Percentiles rank a stretch among this genome's conserved stretches.
Conservation (phyloP, 2,888 invertebrate genomes). For the Ophonus ardosiacus region DNA sequence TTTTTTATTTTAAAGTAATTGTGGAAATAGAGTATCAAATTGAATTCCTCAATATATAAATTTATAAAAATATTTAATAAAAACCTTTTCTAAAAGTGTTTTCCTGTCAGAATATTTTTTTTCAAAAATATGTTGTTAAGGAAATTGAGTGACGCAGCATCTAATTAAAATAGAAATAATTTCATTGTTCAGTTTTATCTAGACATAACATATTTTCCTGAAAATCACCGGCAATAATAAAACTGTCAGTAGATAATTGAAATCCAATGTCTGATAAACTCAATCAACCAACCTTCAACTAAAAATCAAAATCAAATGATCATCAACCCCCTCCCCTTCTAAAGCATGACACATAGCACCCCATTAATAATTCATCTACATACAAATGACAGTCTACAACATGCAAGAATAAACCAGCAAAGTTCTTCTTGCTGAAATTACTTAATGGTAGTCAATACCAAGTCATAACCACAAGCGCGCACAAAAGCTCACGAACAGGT, state of each 20-base stretch:
- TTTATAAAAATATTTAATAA: no score
- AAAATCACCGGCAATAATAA: constrained; percentile 1
- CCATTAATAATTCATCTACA: constrained; percentile 50
- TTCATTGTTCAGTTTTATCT: neutral
- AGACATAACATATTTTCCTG: neutral
- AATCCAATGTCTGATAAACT: constrained; percentile 20
- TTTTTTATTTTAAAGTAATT: no score
- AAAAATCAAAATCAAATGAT: constrained; percentile 41
- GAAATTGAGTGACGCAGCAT: neutral
- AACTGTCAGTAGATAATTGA: neutral
- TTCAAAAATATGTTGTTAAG: neutral
- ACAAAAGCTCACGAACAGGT: constrained; percentile 64
- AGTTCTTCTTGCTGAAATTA: constrained; percentile 44
- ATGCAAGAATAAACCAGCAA: constrained; percentile 18
- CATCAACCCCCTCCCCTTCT: neutral
- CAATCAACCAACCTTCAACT: constrained; percentile 35
- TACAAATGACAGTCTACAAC: constrained; percentile 33
- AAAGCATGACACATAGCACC: constrained; percentile 34
- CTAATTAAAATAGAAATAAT: constrained; percentile 13
- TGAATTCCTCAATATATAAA: no score
- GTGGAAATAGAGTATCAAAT: no score
- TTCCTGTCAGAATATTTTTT: no score
- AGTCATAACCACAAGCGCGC: constrained; percentile 55
- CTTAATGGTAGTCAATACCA: constrained; percentile 55
- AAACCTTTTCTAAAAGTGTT: no score